These are phyloP conservation scores for Prionailurus bengalensis DNA, from an alignment of 2,113 vertebrate genomes.

Conservation along the genomic window DNA sequence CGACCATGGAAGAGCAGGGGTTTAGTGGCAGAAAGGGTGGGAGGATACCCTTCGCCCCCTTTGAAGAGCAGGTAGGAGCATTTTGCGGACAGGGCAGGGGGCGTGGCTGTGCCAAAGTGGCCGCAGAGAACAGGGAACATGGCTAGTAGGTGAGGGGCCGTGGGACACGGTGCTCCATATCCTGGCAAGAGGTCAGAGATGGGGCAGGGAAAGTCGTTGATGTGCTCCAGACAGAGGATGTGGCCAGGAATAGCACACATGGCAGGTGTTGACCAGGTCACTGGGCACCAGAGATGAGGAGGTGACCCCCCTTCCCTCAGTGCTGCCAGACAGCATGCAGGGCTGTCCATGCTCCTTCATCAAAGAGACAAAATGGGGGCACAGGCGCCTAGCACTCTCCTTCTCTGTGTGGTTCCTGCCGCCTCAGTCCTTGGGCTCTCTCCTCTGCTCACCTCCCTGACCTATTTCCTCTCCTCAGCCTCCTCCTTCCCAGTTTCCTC, in stretches of 20 bases:
- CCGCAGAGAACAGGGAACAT: background rate
- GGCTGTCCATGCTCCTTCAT: background rate
- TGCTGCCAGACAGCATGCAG: background rate
- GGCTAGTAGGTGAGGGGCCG: background rate
- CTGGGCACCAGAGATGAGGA: background rate
- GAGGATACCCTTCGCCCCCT: background rate
- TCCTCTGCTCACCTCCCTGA: background rate
- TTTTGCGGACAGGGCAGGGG: background rate
- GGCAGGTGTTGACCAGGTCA: background rate
- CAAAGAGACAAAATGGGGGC: slow-evolving; percentile 53
- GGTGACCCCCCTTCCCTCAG: background rate
- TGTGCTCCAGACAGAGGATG: background rate
- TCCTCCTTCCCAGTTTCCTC: background rate
- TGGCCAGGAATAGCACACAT: background rate
- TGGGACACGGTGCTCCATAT: accelerated
- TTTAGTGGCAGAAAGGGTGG: background rate
- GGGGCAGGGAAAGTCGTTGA: background rate
- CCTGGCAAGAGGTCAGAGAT: background rate
- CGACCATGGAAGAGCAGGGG: accelerated
- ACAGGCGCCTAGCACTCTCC: background rate
- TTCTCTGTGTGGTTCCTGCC: background rate
- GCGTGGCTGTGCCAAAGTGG: background rate
- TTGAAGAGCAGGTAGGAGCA: background rate
- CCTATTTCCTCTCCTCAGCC: slow-evolving; percentile 40
- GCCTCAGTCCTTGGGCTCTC: background rate